Percentiles rank a stretch among this genome's conserved stretches.
phyloP scores from a whole-genome alignment of 2,888 invertebrate species.

The Calameuta idolon region DNA sequence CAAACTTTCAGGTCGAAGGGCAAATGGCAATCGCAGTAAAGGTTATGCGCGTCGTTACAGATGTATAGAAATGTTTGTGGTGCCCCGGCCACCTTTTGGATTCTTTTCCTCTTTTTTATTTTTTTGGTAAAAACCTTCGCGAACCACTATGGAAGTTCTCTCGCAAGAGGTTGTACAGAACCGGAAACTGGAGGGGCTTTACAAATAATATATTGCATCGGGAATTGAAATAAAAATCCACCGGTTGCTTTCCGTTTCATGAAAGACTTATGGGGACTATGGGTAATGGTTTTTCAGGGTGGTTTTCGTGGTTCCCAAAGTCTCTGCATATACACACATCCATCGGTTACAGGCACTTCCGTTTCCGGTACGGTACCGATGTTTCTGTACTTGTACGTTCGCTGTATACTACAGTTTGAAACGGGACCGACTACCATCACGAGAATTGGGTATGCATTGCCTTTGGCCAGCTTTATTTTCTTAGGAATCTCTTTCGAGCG shows the following conservation, averaged over 20 bases:
- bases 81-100: conserved; percentile 13
- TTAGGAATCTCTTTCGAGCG: conserved; percentile 32
- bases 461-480: conserved; percentile 44
- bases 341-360: conserved; percentile 18
- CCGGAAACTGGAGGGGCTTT: conserved; percentile 18
- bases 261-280: conserved; percentile 35
- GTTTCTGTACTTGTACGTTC: neutral
- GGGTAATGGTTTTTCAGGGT: conserved; percentile 4
- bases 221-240: conserved; percentile 62
- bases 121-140: neutral
- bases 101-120: neutral
- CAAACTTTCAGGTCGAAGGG: neutral
- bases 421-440: conserved; percentile 3
- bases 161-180: neutral
- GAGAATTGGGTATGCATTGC: conserved; percentile 50
- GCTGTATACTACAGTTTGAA: neutral
- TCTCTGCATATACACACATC: neutral
- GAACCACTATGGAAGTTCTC: neutral
- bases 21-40: conserved; percentile 21
- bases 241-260: conserved; percentile 53
- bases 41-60: conserved; percentile 48
- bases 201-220: conserved; percentile 47
- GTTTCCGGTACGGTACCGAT: conserved; percentile 19
- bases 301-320: conserved; percentile 5
- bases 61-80: conserved; percentile 41